Conservation (phyloP, 2,113 vertebrate species). For the Gavia stellata region DNA sequence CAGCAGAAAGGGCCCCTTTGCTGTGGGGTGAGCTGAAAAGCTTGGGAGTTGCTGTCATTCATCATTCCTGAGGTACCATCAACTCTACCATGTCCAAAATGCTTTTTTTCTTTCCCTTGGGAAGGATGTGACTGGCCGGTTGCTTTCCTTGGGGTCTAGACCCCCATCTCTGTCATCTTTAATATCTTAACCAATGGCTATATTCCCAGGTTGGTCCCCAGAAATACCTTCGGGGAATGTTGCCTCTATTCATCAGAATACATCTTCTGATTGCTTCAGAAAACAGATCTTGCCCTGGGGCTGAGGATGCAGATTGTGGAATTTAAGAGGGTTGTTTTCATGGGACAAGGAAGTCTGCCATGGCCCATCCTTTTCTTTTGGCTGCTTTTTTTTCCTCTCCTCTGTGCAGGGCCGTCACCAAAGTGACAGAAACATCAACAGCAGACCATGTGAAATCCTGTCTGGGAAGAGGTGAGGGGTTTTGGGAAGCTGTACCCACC, state of each 20-base stretch:
- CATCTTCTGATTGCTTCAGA: neutral
- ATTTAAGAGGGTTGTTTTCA: neutral
- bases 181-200: neutral
- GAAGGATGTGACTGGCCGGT: neutral
- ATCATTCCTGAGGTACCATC: fast-evolving
- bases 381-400: neutral
- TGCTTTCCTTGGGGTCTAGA: neutral
- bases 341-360: neutral
- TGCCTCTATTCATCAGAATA: neutral
- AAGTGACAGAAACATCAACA: constrained; percentile 85
- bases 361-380: neutral
- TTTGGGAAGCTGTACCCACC: fast-evolving
- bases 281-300: neutral
- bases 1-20: neutral
- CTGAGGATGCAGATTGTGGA: neutral
- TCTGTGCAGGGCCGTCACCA: constrained; percentile 78
- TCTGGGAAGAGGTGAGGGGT: constrained; percentile 77
- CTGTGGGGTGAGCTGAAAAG: too few relatives aligned
- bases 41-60: neutral
- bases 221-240: neutral
- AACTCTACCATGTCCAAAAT: fast-evolving
- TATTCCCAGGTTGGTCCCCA: neutral
- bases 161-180: neutral
- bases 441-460: constrained; percentile 83
- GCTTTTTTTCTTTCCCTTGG: neutral